Evolutionary conservation across 2,113 vertebrate genomes (phyloP).

Genomic region (Prionailurus bengalensis): DNA sequence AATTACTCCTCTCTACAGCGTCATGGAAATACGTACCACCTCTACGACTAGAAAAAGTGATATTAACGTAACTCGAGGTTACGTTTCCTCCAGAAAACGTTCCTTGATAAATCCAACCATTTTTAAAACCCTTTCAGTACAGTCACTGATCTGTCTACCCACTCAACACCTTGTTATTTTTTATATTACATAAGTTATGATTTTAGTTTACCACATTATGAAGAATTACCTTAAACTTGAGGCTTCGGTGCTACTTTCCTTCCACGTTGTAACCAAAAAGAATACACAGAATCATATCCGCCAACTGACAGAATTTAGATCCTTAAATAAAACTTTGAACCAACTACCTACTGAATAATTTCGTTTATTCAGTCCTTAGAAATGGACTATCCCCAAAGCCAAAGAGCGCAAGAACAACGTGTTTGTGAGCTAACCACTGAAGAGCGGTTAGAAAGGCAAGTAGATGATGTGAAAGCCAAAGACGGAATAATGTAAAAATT

Average conservation of each 20-base stretch:
- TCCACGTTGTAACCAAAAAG: neutral
- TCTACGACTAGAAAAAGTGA: neutral
- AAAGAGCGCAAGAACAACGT: neutral
- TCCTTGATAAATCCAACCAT: neutral
- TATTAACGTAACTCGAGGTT: neutral
- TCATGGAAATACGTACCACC: neutral
- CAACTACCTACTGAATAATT: conserved; percentile 26
- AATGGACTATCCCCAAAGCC: conserved; percentile 34
- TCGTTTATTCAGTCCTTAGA: conserved; percentile 34
- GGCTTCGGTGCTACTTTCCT: neutral
- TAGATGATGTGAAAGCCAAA: neutral
- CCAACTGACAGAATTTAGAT: neutral
- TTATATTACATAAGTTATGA: neutral
- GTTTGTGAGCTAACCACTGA: neutral
- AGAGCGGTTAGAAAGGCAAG: conserved; percentile 8
- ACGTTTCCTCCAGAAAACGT: neutral
- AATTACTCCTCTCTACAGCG: neutral
- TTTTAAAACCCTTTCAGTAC: neutral
- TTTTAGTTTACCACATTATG: conserved; percentile 1
- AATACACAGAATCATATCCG: neutral
- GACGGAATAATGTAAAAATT: neutral
- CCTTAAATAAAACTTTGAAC: neutral
- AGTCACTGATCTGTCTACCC: neutral
- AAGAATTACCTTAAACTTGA: conserved; percentile 17
- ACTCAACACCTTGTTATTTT: neutral